Conservation (phyloP, 2,113 vertebrate species). For the Campylomormyrus tamandua region DNA sequence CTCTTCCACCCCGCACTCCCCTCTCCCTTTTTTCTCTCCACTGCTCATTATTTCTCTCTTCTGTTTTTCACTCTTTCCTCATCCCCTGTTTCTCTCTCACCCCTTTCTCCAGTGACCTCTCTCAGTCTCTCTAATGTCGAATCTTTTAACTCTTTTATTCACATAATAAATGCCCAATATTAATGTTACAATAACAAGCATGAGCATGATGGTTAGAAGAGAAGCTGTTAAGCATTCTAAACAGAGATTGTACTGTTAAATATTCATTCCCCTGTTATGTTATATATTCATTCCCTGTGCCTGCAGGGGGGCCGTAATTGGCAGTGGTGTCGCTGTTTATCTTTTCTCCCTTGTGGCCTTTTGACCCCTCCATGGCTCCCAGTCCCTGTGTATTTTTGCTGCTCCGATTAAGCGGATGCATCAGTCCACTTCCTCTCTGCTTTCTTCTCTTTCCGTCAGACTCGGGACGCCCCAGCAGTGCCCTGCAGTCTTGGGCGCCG, state of each 20-base stretch:
- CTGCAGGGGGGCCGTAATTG: not conserved
- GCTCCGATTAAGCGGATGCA: not conserved
- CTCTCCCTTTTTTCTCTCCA: not conserved
- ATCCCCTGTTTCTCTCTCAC: not conserved
- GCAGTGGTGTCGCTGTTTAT: not conserved
- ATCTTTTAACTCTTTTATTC: not conserved
- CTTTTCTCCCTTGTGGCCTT: not conserved
- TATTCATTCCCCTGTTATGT: not conserved
- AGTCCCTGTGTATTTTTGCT: not conserved
- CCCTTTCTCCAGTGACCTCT: not conserved
- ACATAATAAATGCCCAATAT: not conserved
- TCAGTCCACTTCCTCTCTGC: not conserved
- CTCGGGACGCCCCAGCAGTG: conserved; percentile 56
- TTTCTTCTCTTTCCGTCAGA: conserved; percentile 43
- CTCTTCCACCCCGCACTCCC: not conserved
- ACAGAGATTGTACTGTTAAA: not conserved
- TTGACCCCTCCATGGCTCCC: not conserved
- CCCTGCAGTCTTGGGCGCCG: conserved; percentile 74
- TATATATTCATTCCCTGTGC: not conserved
- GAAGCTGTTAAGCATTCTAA: not conserved
- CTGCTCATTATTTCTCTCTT: not conserved
- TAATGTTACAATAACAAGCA: not conserved
- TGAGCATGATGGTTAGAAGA: not conserved
- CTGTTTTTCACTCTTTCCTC: not conserved
- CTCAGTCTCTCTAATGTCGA: not conserved